phyloP scores from a whole-genome alignment of 2,113 vertebrate genomes.

The Suncus etruscus region DNA sequence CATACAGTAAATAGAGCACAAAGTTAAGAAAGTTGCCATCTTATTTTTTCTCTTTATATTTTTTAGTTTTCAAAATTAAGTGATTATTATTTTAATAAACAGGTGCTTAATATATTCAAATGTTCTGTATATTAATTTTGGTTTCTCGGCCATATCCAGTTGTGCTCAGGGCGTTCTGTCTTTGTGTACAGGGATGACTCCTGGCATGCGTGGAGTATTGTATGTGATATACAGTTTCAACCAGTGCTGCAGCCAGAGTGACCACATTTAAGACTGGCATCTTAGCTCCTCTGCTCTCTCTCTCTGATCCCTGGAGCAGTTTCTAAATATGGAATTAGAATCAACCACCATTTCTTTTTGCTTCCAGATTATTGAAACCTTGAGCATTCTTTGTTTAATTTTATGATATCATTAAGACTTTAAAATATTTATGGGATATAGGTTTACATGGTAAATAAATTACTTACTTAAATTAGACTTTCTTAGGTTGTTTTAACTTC shows the following conservation, averaged over 20 bases:
- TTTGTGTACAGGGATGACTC: not conserved
- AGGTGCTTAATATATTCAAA: too few species aligned
- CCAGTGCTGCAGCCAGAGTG: too few species aligned
- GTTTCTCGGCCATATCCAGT: not conserved
- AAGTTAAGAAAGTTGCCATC: constrained; percentile 32
- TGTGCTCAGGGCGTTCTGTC: not conserved
- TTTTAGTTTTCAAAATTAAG: constrained; percentile 37
- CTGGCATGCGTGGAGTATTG: too few species aligned
- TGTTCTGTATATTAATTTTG: too few species aligned
- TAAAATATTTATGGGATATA: not conserved
- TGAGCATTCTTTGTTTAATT: constrained; percentile 44
- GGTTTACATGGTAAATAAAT: not conserved
- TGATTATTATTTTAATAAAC: constrained; percentile 12
- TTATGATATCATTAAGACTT: constrained; percentile 27
- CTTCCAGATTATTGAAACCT: not conserved
- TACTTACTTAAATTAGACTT: not conserved
- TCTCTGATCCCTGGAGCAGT: not conserved
- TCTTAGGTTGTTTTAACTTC: not conserved
- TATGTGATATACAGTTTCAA: too few species aligned
- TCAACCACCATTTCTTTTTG: not conserved
- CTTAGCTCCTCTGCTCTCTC: too few species aligned
- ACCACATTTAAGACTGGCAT: too few species aligned
- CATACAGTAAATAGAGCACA: constrained; percentile 43
- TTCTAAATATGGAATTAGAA: constrained; percentile 6
- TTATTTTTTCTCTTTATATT: constrained; percentile 39